Percentiles rank a stretch among this genome's conserved stretches.
These are phyloP conservation scores for Acanthosepion esculentum DNA, from an alignment of 2,888 invertebrate species.

Conservation along the genomic window DNA sequence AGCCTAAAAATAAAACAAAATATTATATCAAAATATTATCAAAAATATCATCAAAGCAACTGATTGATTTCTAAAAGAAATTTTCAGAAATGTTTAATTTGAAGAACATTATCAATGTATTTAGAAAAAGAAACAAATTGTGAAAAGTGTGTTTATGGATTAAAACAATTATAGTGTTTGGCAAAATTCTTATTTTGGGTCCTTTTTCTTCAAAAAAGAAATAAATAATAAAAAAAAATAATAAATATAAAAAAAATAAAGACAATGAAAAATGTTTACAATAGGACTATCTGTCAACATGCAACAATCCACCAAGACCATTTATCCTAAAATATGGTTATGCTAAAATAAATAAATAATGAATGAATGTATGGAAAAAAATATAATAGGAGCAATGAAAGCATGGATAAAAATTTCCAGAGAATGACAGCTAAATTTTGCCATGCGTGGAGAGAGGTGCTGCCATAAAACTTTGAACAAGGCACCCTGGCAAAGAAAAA, in stretches of 20 bases:
- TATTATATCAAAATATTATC: no score
- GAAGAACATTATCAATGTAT: not conserved
- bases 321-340: not conserved
- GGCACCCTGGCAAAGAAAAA: slow-evolving; percentile 17
- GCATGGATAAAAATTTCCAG: not conserved
- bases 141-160: not conserved
- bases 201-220: not conserved
- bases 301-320: not conserved
- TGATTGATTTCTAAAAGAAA: not conserved
- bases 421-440: not conserved
- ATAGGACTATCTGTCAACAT: not conserved
- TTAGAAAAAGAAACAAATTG: not conserved
- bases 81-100: not conserved
- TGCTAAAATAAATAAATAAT: not conserved
- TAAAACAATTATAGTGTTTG: not conserved
- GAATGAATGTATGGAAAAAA: not conserved
- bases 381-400: not conserved
- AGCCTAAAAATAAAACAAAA: not conserved
- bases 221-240: no score
- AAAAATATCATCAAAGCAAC: not conserved
- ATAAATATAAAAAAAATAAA: no score
- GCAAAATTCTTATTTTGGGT: not conserved
- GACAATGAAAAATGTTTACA: no score
- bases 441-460: not conserved
- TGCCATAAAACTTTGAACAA: not conserved